Evolutionary conservation across 2,888 invertebrate genomes (phyloP), one percentile per base, ranked within the genome.

Genomic region (Julus scandinavius): DNA sequence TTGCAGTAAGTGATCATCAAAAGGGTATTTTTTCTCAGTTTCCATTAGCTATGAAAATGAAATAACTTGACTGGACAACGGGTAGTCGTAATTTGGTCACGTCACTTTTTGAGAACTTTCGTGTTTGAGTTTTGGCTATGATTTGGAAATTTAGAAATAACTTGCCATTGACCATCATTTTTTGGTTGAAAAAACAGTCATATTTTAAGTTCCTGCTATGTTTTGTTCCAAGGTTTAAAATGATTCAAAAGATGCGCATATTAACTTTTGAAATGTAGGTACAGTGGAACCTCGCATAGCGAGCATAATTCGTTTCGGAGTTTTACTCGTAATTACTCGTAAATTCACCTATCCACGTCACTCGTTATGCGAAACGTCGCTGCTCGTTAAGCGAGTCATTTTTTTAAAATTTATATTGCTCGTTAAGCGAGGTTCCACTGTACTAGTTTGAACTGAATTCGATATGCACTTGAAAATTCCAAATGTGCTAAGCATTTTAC

Each of bases 1-100:
- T 6, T 20, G 50, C 50, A 85, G 85, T 85, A 85, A 85, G 45
- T 85, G 85, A 38, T 7, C 85, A 85, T 85, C 38, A 83, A 40
- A 84, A 2, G 1, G 41, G 15, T 15, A 85, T 85, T 7, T 85
- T 20, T 40, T 40, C 13, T n/a, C 41, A 9, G 9, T 1, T 80
- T 80, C 15, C 20, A 29, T 83, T 83, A 11, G 15, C 3, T 13
- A 41, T 83, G 15, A 83, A 15, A 20, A 3, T 20, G 85, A 6
- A 85, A 29, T 29, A 29, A 45, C 7, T 7, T 7, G 45, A 45
- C 45, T 45, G 45, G 2, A 0, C 4, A 54, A 54, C 54, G 13
- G 17, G 54, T 11, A 5, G 11, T 80, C 13, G 72, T 80, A 38
- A 72, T 72, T 20, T 72, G 72, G 63, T 63, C n/a, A 17, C 63